Conservation (phyloP, 2,113 vertebrate genomes). For the Oxygymnocypris stewartii region DNA sequence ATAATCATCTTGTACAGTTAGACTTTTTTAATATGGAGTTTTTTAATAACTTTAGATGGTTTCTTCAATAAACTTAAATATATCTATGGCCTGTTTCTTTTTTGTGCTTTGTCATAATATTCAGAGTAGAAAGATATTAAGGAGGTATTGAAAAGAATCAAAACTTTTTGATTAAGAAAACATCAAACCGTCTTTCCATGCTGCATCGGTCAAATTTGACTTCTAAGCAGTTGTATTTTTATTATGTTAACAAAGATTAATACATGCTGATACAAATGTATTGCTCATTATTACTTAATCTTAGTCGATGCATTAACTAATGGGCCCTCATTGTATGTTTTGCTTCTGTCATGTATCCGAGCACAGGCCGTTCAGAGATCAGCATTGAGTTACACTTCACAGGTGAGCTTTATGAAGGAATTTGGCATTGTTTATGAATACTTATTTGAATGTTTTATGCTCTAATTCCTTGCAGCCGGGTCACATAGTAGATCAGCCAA, state of each 20-base stretch:
- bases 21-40: neutral
- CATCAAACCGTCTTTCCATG: neutral
- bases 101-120: neutral
- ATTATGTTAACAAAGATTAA: too few relatives aligned
- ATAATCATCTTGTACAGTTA: neutral
- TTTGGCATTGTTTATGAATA: neutral
- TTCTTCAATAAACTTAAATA: neutral
- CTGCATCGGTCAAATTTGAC: neutral
- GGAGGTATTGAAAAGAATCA: neutral
- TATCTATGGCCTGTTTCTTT: neutral
- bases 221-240: neutral
- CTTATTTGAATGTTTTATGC: neutral
- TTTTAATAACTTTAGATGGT: neutral
- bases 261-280: too few relatives aligned
- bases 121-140: neutral
- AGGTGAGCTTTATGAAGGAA: neutral
- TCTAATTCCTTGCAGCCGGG: neutral
- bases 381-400: neutral
- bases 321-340: neutral
- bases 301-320: neutral
- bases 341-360: neutral
- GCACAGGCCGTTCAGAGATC: neutral
- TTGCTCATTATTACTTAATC: neutral
- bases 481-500: neutral
- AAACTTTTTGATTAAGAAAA: neutral